Base-by-base conservation (phyloP, 1,140 invertebrate genomes). In the Drosophila arizonae region DNA sequence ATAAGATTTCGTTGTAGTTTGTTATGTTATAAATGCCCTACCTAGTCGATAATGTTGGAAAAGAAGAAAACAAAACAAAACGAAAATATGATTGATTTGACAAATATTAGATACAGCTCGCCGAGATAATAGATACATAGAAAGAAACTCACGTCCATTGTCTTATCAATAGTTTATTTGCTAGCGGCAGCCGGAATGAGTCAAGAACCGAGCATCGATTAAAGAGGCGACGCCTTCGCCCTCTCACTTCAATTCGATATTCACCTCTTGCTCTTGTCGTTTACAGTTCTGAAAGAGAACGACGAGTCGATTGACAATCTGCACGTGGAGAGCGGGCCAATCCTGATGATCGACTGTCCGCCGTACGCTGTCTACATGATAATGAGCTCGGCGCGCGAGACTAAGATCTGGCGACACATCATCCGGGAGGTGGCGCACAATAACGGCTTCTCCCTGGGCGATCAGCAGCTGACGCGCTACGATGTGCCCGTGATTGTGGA, bases 401-500 rank as follows among this genome's bases (percentile, higher is more conserved):
- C 94, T 0, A 95, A 94, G 93, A 93, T 93, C 46, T 97, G 96
- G 96, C 94, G 94, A 51, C 94, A 95, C 77, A 94, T 95, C 48
- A 93, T 97, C 10, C 93, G 95, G 79, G 92, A 95, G 66, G 95
- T 95, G 6, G 95, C 96, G 0, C 94, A 95, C 54, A 94, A 95
- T 72, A 97, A 96, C 91, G 96, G 97, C 9, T 93, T 94, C 2
- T 92, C 93, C 5, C 92, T 98, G 50, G 93, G 95, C 45, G 95
- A 98, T 76, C 97, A 98, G 90, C 97, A 97, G 90, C 92, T 98
- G 28, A 97, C 96, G 6, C 94, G 95, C 76, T 96, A 97, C 70
- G 94, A 97, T 90, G 94, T 98, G 30, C 97, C 97, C 24, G 95
- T 97, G 13, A 95, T 98, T 61, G 95, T 98, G 2, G 96, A 98